A percentile compares a stretch with the other conserved stretches of the same genome.
These are phyloP conservation scores for Oreochromis spilurus DNA, from an alignment of 2,113 vertebrate species.

Conservation along the genomic window DNA sequence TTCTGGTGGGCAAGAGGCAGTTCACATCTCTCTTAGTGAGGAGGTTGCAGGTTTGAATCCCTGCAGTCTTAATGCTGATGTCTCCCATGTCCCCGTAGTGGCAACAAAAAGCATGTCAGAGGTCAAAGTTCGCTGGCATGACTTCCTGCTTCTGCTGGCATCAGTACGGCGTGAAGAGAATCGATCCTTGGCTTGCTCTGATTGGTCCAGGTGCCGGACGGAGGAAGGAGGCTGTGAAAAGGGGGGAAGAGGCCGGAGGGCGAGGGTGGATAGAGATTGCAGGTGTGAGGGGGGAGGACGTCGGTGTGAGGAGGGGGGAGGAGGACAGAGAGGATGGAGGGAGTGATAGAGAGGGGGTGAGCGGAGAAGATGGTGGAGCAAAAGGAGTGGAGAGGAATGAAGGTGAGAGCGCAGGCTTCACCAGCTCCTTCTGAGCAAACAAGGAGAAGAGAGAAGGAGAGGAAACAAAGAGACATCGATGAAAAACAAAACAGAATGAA, in stretches of 20 bases:
- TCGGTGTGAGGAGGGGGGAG: constrained; percentile 73
- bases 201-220: constrained; percentile 87
- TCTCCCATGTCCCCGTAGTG: background rate
- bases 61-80: background rate
- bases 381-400: constrained; percentile 83
- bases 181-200: constrained; percentile 81
- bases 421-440: constrained; percentile 82
- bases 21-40: background rate
- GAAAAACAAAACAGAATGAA: background rate
- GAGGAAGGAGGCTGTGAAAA: constrained; percentile 87
- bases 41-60: background rate
- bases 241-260: constrained; percentile 76
- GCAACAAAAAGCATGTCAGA: background rate
- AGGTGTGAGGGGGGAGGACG: constrained; percentile 68
- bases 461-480: background rate
- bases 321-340: constrained; percentile 81
- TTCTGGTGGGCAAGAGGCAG: background rate
- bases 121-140: background rate
- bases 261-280: constrained; percentile 84
- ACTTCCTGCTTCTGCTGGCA: background rate
- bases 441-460: background rate
- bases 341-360: constrained; percentile 73
- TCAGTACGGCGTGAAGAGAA: constrained; percentile 90
- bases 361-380: constrained; percentile 81
- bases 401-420: constrained; percentile 81